Evolutionary conservation across 2,888 invertebrate species (phyloP).

Genomic region (Mechanitis mazaeus): DNA sequence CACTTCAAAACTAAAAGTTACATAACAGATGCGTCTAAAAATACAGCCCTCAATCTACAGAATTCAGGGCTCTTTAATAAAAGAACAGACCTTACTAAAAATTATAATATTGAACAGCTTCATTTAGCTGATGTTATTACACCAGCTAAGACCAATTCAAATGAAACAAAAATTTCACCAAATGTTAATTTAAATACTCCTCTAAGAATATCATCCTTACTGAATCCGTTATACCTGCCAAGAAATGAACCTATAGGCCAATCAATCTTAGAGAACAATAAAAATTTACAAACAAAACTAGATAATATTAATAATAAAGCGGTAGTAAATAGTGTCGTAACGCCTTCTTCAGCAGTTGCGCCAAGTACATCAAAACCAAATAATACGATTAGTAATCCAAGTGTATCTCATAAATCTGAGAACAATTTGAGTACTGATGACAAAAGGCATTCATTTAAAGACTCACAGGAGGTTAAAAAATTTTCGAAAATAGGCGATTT

Average conservation of each 20-base stretch:
- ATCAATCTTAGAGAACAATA: conserved; percentile 1
- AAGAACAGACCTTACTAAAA: not conserved
- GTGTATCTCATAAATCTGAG: conserved; percentile 6
- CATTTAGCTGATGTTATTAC: conserved; percentile 15
- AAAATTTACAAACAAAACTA: conserved; percentile 3
- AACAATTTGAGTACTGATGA: conserved; percentile 1
- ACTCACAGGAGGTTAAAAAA: conserved; percentile 2
- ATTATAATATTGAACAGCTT: conserved; percentile 13
- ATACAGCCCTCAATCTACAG: not conserved
- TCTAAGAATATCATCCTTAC: conserved; percentile 58
- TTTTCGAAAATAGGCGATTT: conserved; percentile 27
- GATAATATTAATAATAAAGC: not conserved
- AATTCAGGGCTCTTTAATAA: not conserved
- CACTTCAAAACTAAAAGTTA: too few species aligned
- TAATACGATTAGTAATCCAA: not conserved
- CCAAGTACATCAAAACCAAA: conserved; percentile 7
- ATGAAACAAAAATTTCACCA: not conserved
- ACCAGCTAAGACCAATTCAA: not conserved
- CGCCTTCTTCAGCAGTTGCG: not conserved
- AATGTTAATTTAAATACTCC: conserved; percentile 42
- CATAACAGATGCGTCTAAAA: too few species aligned
- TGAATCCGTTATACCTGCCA: conserved; percentile 39
- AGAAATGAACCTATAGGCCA: conserved; percentile 26
- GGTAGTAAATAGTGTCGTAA: not conserved
- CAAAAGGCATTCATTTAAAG: conserved; percentile 3